Conservation (phyloP, 2,888 invertebrate genomes). For the Brenthis ino region DNA sequence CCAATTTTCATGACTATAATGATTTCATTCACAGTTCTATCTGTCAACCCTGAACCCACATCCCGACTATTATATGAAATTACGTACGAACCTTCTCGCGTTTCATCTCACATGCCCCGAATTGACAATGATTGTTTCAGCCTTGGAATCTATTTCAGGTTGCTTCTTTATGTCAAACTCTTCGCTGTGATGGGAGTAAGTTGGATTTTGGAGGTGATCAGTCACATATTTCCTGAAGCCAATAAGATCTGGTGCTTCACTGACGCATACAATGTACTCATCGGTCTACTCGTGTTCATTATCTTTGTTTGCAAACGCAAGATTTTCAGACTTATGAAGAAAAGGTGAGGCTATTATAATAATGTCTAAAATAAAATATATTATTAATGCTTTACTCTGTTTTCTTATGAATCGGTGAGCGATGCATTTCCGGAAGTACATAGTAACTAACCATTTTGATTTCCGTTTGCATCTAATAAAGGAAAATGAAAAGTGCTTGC, state of each 20-base stretch:
- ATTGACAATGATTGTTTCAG: neutral
- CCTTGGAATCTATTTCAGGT: constrained; percentile 72
- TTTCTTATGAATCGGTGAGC: neutral
- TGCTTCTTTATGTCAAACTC: constrained; percentile 86
- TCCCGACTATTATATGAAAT: too few species aligned
- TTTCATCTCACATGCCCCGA: neutral
- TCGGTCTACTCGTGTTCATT: constrained; percentile 87
- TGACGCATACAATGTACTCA: constrained; percentile 86
- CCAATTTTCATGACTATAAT: too few species aligned
- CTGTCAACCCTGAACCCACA: too few species aligned
- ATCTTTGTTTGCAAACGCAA: constrained; percentile 89
- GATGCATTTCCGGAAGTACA: too few species aligned
- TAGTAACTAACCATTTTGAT: too few species aligned
- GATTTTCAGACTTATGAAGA: constrained; percentile 83
- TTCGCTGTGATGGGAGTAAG: constrained; percentile 89
- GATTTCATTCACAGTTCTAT: too few species aligned
- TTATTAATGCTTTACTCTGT: neutral
- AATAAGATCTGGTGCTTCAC: constrained; percentile 82
- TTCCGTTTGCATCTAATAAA: too few species aligned
- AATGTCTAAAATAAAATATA: neutral
- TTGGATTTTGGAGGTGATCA: constrained; percentile 88
- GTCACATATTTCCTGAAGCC: constrained; percentile 79
- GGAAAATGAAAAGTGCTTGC: too few species aligned
- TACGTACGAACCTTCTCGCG: too few species aligned
- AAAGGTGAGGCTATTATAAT: constrained; percentile 68